Percentiles rank a stretch among this genome's conserved stretches.
These are phyloP conservation scores for Poecilia picta DNA, from an alignment of 2,797 vertebrate genomes.

Conservation along the genomic window DNA sequence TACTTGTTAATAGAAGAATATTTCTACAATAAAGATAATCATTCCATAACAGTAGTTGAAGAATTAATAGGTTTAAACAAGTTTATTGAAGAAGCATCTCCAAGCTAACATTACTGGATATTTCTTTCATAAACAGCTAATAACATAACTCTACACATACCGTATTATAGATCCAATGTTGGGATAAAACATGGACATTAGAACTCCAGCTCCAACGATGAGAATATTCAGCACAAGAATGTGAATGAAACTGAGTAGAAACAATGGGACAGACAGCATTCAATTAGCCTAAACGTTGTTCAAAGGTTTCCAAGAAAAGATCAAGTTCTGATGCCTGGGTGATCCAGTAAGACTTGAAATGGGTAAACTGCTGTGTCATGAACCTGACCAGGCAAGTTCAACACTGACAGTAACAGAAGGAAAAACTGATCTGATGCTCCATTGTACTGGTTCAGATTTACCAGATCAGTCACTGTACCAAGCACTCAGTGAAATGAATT, in stretches of 20 bases:
- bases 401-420: neutral
- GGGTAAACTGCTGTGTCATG: neutral
- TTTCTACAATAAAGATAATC: neutral
- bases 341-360: neutral
- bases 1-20: neutral
- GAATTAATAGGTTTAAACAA: neutral
- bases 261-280: conserved; percentile 4
- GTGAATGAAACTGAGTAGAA: conserved; percentile 82
- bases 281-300: neutral
- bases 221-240: conserved; percentile 87
- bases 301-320: neutral
- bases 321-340: neutral
- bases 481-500: neutral
- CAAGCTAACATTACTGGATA: neutral
- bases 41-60: neutral
- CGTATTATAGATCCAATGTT: conserved; percentile 97
- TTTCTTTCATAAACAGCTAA: neutral
- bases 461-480: neutral
- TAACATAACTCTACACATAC: conserved; percentile 66
- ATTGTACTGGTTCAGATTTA: neutral
- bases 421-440: neutral
- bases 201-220: conserved; percentile 88
- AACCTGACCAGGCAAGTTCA: neutral
- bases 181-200: conserved; percentile 91
- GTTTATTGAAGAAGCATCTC: neutral